Evolutionary conservation across 1,140 invertebrate genomes (phyloP).

Genomic region (Arion vulgaris): DNA sequence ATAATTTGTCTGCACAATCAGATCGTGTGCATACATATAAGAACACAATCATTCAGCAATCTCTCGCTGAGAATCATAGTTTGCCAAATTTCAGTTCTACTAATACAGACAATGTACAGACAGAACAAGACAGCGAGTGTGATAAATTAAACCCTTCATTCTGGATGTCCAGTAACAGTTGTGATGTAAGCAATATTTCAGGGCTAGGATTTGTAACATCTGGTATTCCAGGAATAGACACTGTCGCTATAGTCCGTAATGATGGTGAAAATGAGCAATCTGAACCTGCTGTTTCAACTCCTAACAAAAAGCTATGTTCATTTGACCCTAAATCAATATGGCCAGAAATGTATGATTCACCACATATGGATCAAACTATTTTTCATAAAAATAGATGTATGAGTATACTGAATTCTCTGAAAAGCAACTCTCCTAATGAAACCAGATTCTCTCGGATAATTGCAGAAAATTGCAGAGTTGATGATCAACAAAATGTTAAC

Average conservation of each 20-base stretch:
- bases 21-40: too few relatives aligned
- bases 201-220: background rate
- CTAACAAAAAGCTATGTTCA: background rate
- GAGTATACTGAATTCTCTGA: background rate
- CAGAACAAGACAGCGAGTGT: background rate
- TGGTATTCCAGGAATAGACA: background rate
- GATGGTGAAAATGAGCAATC: background rate
- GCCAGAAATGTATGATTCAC: background rate
- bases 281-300: background rate
- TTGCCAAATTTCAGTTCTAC: too few relatives aligned
- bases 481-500: background rate
- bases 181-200: background rate
- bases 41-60: too few relatives aligned
- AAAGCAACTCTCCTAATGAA: background rate
- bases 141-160: background rate
- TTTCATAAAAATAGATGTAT: background rate
- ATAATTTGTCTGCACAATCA: too few relatives aligned
- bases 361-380: background rate
- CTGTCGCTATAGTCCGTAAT: background rate
- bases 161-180: background rate
- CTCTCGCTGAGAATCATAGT: too few relatives aligned
- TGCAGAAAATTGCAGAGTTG: background rate
- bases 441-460: background rate
- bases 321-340: background rate
- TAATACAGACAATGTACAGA: background rate